phyloP scores from a whole-genome alignment of 2,113 vertebrate genomes.

The Acanthisitta chloris region DNA sequence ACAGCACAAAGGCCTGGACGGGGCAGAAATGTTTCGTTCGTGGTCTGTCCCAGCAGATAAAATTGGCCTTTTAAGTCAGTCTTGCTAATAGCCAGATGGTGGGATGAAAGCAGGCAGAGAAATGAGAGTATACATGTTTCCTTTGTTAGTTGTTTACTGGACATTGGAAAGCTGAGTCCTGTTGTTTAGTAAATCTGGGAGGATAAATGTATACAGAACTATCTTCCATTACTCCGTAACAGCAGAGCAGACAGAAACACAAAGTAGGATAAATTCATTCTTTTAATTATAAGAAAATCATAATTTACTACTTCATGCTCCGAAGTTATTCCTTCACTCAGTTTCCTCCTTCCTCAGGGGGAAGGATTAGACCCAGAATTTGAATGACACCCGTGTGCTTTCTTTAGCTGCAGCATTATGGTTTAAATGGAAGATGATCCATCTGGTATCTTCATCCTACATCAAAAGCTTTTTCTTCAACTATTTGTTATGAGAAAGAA shows the following conservation, averaged over 20 bases:
- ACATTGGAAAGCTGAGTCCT: not conserved
- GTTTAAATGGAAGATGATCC: constrained; percentile 9
- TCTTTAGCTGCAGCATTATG: not conserved
- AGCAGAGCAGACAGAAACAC: not conserved
- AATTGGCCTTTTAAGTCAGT: not conserved
- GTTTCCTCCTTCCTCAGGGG: not conserved
- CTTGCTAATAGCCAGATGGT: not conserved
- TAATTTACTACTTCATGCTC: not conserved
- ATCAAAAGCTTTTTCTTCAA: not conserved
- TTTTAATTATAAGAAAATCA: not conserved
- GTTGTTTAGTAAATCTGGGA: not conserved
- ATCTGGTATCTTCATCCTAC: constrained; percentile 30
- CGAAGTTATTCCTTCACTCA: not conserved
- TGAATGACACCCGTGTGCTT: constrained; percentile 16
- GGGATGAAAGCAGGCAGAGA: not conserved
- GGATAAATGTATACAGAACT: not conserved
- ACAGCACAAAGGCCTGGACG: not conserved
- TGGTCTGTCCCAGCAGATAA: not conserved
- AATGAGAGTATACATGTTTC: not conserved
- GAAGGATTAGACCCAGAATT: not conserved
- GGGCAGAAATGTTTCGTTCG: not conserved
- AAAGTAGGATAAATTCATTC: not conserved
- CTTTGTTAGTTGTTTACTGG: not conserved
- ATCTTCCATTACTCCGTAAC: not conserved
- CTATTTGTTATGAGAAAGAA: not conserved